phyloP scores from a whole-genome alignment of 2,888 invertebrate genomes.

The Eretmocerus hayati region DNA sequence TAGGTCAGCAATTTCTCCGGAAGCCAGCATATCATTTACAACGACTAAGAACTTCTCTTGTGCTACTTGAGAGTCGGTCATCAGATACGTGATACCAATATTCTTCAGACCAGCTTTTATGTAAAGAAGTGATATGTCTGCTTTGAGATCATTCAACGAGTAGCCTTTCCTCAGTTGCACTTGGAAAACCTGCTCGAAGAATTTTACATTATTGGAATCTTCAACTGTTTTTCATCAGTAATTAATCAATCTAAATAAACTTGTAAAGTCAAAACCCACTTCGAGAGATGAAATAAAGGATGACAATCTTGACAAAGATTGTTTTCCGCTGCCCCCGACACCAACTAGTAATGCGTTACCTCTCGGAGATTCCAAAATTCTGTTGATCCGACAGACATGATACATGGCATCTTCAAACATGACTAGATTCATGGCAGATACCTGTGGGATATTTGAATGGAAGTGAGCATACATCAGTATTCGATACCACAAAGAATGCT shows the following conservation, averaged over 20 bases:
- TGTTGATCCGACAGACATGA: constrained; percentile 85
- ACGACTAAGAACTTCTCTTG: constrained; percentile 86
- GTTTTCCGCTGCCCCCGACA: constrained; percentile 93
- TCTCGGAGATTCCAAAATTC: constrained; percentile 84
- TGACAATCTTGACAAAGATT: constrained; percentile 80
- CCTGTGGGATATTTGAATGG: no score
- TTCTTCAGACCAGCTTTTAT: constrained; percentile 81
- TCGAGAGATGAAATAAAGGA: constrained; percentile 86
- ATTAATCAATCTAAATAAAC: not conserved
- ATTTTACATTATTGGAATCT: no score
- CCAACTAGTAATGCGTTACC: constrained; percentile 90
- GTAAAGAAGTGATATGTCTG: constrained; percentile 68
- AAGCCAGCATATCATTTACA: constrained; percentile 88
- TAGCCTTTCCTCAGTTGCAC: constrained; percentile 88
- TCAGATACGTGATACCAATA: constrained; percentile 77
- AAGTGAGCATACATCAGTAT: no score
- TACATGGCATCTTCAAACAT: constrained; percentile 93
- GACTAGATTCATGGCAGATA: constrained; percentile 87
- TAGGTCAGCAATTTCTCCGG: constrained; percentile 88
- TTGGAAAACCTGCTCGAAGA: constrained; percentile 66
- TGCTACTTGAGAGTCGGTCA: constrained; percentile 91
- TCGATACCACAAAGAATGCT: no score
- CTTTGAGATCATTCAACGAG: constrained; percentile 70
- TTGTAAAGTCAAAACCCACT: constrained; percentile 26
- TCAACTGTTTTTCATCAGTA: no score